A percentile compares a stretch with the other conserved stretches of the same genome.
Evolutionary conservation across 2,113 vertebrate species (phyloP).

Genomic region (Gobio gobio): DNA sequence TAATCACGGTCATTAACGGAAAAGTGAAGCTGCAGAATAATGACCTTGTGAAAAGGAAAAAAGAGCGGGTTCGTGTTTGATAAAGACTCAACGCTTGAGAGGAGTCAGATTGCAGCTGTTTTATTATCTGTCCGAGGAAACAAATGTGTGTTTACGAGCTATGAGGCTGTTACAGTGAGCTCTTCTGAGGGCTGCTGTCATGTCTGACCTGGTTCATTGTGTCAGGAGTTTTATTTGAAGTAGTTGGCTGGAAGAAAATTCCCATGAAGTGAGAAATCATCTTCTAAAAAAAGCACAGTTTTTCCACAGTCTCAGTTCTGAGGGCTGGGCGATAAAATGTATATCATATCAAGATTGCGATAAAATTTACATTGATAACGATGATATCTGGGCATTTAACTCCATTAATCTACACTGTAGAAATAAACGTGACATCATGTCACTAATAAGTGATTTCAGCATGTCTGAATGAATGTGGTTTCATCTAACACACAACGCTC

Average conservation of each 20-base stretch:
- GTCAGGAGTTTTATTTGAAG: slow-evolving; percentile 3
- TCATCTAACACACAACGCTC: no score
- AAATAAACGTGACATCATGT: no score
- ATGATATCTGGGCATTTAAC: no score
- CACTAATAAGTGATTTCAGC: no score
- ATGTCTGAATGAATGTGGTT: no score
- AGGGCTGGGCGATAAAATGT: no score
- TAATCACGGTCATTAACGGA: not conserved
- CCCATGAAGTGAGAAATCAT: not conserved
- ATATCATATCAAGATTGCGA: no score
- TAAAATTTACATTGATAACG: no score
- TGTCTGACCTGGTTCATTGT: not conserved
- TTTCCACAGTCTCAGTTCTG: not conserved
- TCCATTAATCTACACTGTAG: no score
- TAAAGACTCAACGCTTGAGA: not conserved
- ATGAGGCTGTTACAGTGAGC: not conserved
- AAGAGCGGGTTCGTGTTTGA: not conserved
- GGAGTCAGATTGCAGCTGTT: not conserved
- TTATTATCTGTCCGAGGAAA: not conserved
- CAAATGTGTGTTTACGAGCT: not conserved
- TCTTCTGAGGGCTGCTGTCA: not conserved
- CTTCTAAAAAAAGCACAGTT: not conserved
- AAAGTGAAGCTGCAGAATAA: not conserved
- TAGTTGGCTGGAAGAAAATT: not conserved
- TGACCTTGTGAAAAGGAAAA: not conserved